Evolutionary conservation across 2,113 vertebrate species (phyloP).

Genomic region (Bubo bubo): DNA sequence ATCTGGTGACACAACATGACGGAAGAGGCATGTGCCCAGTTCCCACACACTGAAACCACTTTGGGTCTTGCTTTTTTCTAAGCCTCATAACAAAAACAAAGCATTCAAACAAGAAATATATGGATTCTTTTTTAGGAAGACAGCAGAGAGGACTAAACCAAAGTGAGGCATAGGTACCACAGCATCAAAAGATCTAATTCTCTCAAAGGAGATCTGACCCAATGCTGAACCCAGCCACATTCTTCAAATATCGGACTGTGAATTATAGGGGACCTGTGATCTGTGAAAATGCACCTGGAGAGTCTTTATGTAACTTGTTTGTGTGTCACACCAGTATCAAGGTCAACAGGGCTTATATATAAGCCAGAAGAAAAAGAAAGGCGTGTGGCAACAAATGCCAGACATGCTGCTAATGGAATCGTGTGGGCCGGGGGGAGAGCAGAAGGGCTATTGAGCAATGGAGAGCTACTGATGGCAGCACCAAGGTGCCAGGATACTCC

Average conservation of each 20-base stretch:
- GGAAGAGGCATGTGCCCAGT: not conserved
- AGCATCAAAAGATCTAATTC: not conserved
- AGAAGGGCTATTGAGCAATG: not conserved
- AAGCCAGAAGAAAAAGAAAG: not conserved
- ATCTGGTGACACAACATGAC: not conserved
- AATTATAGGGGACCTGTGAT: not conserved
- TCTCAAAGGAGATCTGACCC: not conserved
- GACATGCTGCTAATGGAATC: not conserved
- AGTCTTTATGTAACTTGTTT: slow-evolving; percentile 12
- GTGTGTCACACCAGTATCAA: not conserved
- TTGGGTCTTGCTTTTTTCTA: not conserved
- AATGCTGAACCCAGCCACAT: not conserved
- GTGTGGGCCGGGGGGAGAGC: not conserved
- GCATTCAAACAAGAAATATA: not conserved
- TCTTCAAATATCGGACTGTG: not conserved
- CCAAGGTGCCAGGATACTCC: rapidly evolving
- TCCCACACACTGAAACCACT: not conserved
- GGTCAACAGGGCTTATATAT: not conserved
- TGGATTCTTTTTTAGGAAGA: not conserved
- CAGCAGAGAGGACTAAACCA: not conserved
- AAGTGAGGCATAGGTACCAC: not conserved
- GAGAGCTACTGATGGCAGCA: not conserved
- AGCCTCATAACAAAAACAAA: not conserved
- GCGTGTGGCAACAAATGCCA: not conserved
- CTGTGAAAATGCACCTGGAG: not conserved